Base-by-base conservation (phyloP, 2,113 vertebrate species). In the Manacus vitellinus region DNA sequence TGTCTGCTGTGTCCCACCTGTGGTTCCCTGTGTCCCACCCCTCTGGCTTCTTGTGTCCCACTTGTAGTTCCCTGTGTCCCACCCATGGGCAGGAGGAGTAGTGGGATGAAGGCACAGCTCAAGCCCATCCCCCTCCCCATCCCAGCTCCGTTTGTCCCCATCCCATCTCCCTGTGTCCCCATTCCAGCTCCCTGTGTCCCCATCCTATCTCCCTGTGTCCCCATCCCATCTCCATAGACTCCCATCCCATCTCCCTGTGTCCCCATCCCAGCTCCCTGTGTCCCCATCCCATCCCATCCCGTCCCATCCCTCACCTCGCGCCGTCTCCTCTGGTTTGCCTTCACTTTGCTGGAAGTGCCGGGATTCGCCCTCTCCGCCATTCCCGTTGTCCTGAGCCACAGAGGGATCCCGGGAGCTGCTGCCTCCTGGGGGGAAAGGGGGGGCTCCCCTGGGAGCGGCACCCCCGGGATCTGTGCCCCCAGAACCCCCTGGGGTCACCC, bases 311-410 rank as follows among this genome's bases (percentile, higher is more conserved):
- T 55, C 41, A 79, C 85, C 75, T 55, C 55, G 12, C 2, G 12
- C 56, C n/a, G n/a, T 25, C 66, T 55, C 75, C 8, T 4, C 19
- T 30, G 2, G 8, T 10, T n/a, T 2, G 0, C 3, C 28, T 30
- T 66, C 7, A 2, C n/a, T n/a, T 46, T 55, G 56, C 12, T 2
- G 8, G 66, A 49, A 31, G 35, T 2, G 70, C 39, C 49, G 85
- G 75, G 49, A 9, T 72, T 30, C 18, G 4, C 21, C 56, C 8
- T 65, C 58, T 88, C 75, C 0, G 75, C 75, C 85, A 65, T 80
- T 30, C 4, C 74, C 0, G 9, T 4, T 8, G 0, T 20, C 23
- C 65, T 3, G 37, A 77, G 37, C 27, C 37, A 3, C 24, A 0
- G 19, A 6, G 28, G 47, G 82, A 10, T 49, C 66, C 33, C 0